Base-by-base conservation (phyloP, 2,113 vertebrate species). In the Chelonoidis abingdonii region DNA sequence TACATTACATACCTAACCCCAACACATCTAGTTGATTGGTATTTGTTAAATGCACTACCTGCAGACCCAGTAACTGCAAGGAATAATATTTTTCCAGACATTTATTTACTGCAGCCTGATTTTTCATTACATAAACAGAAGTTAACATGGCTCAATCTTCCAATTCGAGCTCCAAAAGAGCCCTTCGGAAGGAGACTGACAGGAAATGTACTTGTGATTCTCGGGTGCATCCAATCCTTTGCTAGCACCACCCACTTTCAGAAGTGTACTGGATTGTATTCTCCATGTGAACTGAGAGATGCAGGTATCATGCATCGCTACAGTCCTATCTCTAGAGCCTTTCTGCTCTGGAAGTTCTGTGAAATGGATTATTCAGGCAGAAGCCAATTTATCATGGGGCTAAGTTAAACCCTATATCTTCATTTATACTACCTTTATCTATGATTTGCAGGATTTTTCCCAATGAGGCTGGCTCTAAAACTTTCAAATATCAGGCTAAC, bases 31-130 rank as follows among this genome's bases (percentile, higher is more conserved):
- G 29, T 87, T 4, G 17, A 19, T 84, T 47, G 12, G 2, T 62
- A 0, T 62, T 25, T 87, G 87, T 93, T 19, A 62, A 89, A 76
- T 59, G 27, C 0, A 3, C 76, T 24, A 84, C 8, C 4, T 3
- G 38, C 9, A 0, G 0, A 2, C 1, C 27, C 9, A 56, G 76
- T 16, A 1, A 31, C 1, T 5, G 2, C 7, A 47, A 78, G 75
- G 13, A 25, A 22, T 25, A 44, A 29, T 29, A 9, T 0, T 21
- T 44, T 44, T 79, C 84, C 56, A 9, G 29, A 2, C 59, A 11
- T 6, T 2, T 49, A 16, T 44, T 91, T 95, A 84, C 12, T 80
- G 11, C 14, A 41, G 8, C 25, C 41, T 8, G 62, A 52, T 85
- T 90, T 94, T 93, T 52, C 16, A 2, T 59, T 44, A 41, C 1